A percentile compares a stretch with the other conserved stretches of the same genome.
Evolutionary conservation across 2,113 vertebrate species (phyloP).

Genomic region (Pholis gunnellus): DNA sequence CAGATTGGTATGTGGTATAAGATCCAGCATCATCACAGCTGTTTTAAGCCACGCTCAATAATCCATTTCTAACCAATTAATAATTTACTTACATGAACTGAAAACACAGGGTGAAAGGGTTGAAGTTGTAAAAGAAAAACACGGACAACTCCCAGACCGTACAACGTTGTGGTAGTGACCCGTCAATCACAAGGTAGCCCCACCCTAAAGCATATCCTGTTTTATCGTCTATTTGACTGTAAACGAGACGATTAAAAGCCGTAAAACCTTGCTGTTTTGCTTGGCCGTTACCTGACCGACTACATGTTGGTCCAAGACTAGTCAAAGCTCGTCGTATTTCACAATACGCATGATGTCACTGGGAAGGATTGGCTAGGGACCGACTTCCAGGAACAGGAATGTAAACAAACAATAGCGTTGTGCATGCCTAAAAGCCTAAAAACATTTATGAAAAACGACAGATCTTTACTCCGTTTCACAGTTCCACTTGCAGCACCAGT

Average conservation of each 20-base stretch:
- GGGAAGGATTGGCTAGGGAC: background rate
- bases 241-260: background rate
- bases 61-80: no score
- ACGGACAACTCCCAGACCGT: background rate
- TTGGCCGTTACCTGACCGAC: no score
- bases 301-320: no score
- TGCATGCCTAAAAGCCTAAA: background rate
- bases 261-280: no score
- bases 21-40: no score
- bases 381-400: background rate
- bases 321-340: no score
- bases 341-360: no score
- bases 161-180: background rate
- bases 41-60: no score
- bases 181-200: background rate
- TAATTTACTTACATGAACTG: background rate
- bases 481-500: no score
- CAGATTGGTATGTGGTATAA: background rate
- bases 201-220: background rate
- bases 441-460: background rate
- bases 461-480: background rate
- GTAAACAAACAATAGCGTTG: background rate
- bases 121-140: background rate
- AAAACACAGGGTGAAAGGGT: background rate
- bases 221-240: no score